These are phyloP conservation scores for Bombylius discolor DNA, from an alignment of 2,888 invertebrate genomes.

Conservation along the genomic window DNA sequence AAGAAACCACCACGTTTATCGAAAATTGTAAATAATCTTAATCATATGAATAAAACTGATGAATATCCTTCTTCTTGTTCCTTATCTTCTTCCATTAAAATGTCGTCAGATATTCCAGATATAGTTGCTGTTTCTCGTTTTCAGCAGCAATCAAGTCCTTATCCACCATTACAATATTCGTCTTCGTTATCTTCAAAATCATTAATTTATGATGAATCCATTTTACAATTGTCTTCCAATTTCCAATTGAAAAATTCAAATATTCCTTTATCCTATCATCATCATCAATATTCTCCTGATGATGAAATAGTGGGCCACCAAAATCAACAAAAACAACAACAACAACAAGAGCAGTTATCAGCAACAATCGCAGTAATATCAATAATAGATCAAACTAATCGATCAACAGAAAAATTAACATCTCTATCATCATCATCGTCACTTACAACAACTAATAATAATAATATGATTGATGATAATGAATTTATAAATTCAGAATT, in stretches of 20 bases:
- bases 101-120: constrained; percentile 8
- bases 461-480: neutral
- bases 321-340: neutral
- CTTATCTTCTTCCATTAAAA: neutral
- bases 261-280: neutral
- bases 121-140: neutral
- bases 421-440: constrained; percentile 5
- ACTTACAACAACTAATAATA: neutral
- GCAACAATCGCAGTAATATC: neutral
- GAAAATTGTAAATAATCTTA: constrained; percentile 13
- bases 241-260: neutral
- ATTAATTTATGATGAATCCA: neutral
- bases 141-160: neutral
- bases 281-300: neutral
- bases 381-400: neutral
- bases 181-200: neutral
- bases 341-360: constrained; percentile 1
- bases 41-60: neutral
- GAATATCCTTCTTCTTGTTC: neutral
- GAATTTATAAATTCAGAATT: constrained; percentile 72
- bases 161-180: neutral
- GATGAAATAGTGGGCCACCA: constrained; percentile 9
- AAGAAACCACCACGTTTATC: constrained; percentile 36
- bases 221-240: neutral
- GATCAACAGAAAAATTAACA: neutral